These are phyloP conservation scores for Alligator sinensis DNA, from an alignment of 2,113 vertebrate species.

Conservation along the genomic window DNA sequence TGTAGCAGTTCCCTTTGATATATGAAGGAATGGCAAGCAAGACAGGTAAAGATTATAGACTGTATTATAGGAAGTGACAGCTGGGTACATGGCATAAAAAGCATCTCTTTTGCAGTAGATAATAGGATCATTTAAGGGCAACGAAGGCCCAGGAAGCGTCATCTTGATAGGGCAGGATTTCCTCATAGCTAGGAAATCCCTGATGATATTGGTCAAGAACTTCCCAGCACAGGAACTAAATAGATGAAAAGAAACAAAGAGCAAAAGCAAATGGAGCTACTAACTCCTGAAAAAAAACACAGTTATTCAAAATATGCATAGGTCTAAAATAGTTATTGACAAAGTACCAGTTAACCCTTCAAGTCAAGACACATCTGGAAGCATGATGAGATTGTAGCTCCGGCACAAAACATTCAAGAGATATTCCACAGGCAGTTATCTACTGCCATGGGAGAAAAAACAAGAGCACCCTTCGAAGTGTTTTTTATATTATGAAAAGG, in stretches of 20 bases:
- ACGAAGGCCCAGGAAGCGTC: rapidly evolving
- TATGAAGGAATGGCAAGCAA: too few relatives aligned
- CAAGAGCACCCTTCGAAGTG: slow-evolving; percentile 37
- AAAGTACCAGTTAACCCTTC: slow-evolving; percentile 8
- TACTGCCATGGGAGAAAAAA: background rate
- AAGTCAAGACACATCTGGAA: background rate
- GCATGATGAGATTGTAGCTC: background rate
- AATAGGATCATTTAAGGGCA: rapidly evolving
- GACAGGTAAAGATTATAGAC: too few relatives aligned
- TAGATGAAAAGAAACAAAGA: rapidly evolving
- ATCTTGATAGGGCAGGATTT: rapidly evolving
- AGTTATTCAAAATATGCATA: background rate
- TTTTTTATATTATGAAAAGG: slow-evolving; percentile 13
- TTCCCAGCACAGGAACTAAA: background rate
- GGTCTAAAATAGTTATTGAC: background rate
- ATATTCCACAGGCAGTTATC: background rate
- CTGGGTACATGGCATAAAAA: background rate
- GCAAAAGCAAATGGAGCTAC: background rate
- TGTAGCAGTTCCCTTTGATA: too few relatives aligned
- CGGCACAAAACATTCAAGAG: background rate
- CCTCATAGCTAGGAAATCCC: background rate
- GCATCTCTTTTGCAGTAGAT: background rate
- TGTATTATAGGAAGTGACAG: background rate
- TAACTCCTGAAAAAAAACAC: background rate
- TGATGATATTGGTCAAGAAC: background rate